Conservation (phyloP, 2,797 vertebrate genomes). For the Myotis daubentonii region DNA sequence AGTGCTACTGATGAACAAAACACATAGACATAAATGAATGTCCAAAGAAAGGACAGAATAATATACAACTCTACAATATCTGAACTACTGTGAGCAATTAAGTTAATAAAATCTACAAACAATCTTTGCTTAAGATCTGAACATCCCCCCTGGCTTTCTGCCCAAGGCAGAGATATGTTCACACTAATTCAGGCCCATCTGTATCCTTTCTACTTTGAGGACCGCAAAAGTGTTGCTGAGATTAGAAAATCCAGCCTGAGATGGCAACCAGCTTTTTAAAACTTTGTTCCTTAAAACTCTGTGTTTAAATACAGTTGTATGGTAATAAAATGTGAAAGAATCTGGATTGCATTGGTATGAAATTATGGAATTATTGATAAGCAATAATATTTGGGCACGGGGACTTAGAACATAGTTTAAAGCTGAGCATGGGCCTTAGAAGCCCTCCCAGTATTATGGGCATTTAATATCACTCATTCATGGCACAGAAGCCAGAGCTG, state of each 20-base stretch:
- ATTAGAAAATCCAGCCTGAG: conserved; percentile 34
- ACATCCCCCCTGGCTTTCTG: neutral
- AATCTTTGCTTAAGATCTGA: conserved; percentile 10
- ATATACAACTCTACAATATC: neutral
- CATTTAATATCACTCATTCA: conserved; percentile 35
- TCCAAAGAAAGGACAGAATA: neutral
- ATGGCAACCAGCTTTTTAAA: neutral
- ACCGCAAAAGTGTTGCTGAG: neutral
- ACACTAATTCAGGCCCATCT: neutral
- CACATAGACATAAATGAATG: neutral
- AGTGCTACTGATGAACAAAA: neutral
- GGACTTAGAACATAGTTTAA: conserved; percentile 40
- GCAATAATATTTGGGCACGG: neutral
- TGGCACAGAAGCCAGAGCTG: conserved; percentile 2
- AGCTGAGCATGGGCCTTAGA: neutral
- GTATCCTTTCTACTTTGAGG: neutral
- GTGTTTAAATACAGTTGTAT: conserved; percentile 31
- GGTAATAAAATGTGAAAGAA: conserved; percentile 19
- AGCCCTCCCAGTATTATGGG: neutral
- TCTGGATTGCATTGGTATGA: neutral
- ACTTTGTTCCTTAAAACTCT: conserved; percentile 16
- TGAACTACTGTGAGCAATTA: neutral
- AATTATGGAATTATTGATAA: conserved; percentile 17
- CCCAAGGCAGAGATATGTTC: neutral
- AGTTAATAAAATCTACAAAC: neutral